Evolutionary conservation across 1,140 invertebrate genomes (phyloP), one percentile per base, ranked within the genome.

Genomic region (Neuroterus valhalla): DNA sequence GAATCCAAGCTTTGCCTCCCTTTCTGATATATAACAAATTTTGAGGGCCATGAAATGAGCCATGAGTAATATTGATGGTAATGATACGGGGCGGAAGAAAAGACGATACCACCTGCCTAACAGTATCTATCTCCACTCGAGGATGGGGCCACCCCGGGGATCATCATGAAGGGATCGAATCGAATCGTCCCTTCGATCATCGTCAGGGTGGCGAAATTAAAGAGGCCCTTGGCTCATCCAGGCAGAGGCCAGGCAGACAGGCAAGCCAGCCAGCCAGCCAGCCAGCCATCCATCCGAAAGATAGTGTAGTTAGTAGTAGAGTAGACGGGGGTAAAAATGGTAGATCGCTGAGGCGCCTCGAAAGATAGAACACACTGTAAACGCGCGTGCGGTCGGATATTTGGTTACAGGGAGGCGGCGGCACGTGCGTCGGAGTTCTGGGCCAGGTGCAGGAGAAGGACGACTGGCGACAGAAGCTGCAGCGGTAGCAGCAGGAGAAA

Each of bases 341-440:
- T 62, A 62, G 55, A 62, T 62, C 55, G 55, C 31, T 23, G 55
- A 62, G 55, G 55, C 55, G 55, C 55, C 55, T 62, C 55, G 68
- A 67, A 68, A 75, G 75, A 77, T 80, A 85, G 82, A 82, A 81
- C 82, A 84, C 77, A 81, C 73, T 70, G 80, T 83, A 87, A 84
- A 84, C 81, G 83, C 76, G 72, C 78, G 82, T 73, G 79, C 78
- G 69, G 74, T 81, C 73, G 84, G 85, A 83, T 87, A 85, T 88
- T 86, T 89, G 85, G 81, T 89, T 89, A 86, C 88, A 89, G 89
- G 88, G 82, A 89, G 88, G 82, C 87, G 88, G 78, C 87, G 89
- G 86, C 89, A 89, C 88, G 89, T 87, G 89, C 87, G 88, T 71
- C 87, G 87, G 66, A 83, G 79, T 79, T 82, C 71, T 55, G 80